Evolutionary conservation across 2,888 invertebrate species (phyloP), one percentile per base, ranked within the genome.

Genomic region (Mamestra brassicae): DNA sequence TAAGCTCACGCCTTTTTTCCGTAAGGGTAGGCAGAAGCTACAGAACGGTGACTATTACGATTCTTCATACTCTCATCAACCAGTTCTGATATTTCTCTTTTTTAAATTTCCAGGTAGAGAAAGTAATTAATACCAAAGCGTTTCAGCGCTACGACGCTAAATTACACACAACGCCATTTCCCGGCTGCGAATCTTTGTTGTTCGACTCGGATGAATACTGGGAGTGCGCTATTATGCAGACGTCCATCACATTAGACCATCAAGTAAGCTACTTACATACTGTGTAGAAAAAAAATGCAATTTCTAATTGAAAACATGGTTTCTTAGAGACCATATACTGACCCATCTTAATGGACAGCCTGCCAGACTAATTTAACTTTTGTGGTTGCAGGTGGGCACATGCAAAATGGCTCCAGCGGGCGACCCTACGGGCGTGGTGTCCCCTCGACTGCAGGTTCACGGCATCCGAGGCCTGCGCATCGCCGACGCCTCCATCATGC

Each of bases 131-230:
- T 36, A 96, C 96, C 0, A 93, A 90, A 67, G 90, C 94, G 13
- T 96, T 96, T 84, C 94, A 94, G 75, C 92, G 92, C 8, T 94
- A 91, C 86, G 91, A 87, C 47, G 94, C 96, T 2, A 90, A 90
- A 80, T 87, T 96, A 55, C 95, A 96, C 81, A 90, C 92, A 68
- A 91, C 97, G 0, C 97, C 97, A 0, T 97, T 98, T 91, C 97
- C 98, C 0, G 98, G 98, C 58, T 98, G 98, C 89, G 97, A 97
- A 85, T 90, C 97, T 65, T 88, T 97, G 13, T 62, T 85, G 7
- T 98, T 98, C 89, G 97, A 97, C 75, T 97, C 97, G 3, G 97
- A 98, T 84, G 92, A 95, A 15, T 98, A 98, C 90, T 98, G 98
- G 98, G 97, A 97, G 68, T 98, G 98, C 89, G 97, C 97, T 61